A percentile compares a stretch with the other conserved stretches of the same genome.
phyloP scores from a whole-genome alignment of 2,797 vertebrate species.

The Fratercula arctica region DNA sequence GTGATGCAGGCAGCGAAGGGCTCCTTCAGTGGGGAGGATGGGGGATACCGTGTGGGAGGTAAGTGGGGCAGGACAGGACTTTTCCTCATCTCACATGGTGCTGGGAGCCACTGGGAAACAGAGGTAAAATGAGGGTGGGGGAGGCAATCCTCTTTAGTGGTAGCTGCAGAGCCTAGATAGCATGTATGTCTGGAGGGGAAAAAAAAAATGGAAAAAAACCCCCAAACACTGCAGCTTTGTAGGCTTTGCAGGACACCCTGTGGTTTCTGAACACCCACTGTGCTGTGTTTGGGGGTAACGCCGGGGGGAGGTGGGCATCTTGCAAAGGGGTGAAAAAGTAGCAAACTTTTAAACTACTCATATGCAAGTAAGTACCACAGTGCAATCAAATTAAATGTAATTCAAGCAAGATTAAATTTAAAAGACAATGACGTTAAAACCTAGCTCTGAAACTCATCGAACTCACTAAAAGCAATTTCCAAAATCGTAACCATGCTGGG shows the following conservation, averaged over 20 bases:
- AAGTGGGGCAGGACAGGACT: neutral
- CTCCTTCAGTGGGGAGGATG: fast-evolving
- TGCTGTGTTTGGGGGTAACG: neutral
- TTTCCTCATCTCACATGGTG: fast-evolving
- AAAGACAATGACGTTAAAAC: neutral
- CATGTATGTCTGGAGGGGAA: fast-evolving
- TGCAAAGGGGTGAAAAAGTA: neutral
- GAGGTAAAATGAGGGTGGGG: no score
- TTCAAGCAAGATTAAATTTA: neutral
- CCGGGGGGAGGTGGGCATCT: neutral
- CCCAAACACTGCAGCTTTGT: neutral
- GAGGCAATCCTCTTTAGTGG: neutral
- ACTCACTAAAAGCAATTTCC: conserved; percentile 20
- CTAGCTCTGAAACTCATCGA: neutral
- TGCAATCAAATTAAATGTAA: neutral
- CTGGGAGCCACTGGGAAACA: neutral
- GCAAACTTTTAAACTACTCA: neutral
- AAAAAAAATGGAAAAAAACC: fast-evolving
- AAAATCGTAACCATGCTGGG: neutral
- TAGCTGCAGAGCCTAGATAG: neutral
- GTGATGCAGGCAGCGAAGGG: fast-evolving
- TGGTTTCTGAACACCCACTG: neutral
- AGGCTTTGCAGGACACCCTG: neutral
- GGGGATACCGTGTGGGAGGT: fast-evolving
- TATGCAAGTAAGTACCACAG: neutral